Evolutionary conservation across 2,888 invertebrate species (phyloP).

Genomic region (Drosophila multiciliata): DNA sequence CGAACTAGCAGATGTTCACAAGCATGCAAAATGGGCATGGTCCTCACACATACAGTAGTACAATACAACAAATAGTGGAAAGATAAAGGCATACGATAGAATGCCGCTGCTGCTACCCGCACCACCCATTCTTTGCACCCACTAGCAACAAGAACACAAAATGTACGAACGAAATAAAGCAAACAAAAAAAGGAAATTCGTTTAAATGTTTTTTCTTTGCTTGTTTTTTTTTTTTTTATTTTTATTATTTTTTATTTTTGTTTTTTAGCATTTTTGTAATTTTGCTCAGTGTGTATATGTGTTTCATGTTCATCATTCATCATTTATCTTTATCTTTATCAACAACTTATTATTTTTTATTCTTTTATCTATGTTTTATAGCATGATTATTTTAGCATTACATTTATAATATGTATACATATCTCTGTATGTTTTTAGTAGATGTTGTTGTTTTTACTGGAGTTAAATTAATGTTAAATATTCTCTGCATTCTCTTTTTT

Average conservation of each 20-base stretch:
- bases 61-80: slow-evolving; percentile 24
- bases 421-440: slow-evolving; percentile 31
- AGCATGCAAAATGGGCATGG: slow-evolving; percentile 52
- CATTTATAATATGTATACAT: slow-evolving; percentile 45
- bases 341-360: slow-evolving; percentile 32
- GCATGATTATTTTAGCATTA: slow-evolving; percentile 48
- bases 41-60: slow-evolving; percentile 14
- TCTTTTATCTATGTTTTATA: slow-evolving; percentile 35
- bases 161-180: slow-evolving; percentile 42
- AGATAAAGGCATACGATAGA: slow-evolving; percentile 4
- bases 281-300: slow-evolving; percentile 54
- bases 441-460: slow-evolving; percentile 18
- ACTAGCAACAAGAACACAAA: slow-evolving; percentile 56
- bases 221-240: slow-evolving; percentile 56
- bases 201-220: slow-evolving; percentile 48
- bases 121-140: not conserved
- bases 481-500: slow-evolving; percentile 20
- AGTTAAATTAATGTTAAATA: slow-evolving; percentile 38
- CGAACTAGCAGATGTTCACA: slow-evolving; percentile 35
- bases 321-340: slow-evolving; percentile 43
- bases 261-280: slow-evolving; percentile 70
- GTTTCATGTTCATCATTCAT: slow-evolving; percentile 22
- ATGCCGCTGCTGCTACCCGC: not conserved
- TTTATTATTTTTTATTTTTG: slow-evolving; percentile 60
- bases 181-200: slow-evolving; percentile 46